Evolutionary conservation across 2,888 invertebrate species (phyloP), one percentile per base, ranked within the genome.

Genomic region (Tachina lurida): DNA sequence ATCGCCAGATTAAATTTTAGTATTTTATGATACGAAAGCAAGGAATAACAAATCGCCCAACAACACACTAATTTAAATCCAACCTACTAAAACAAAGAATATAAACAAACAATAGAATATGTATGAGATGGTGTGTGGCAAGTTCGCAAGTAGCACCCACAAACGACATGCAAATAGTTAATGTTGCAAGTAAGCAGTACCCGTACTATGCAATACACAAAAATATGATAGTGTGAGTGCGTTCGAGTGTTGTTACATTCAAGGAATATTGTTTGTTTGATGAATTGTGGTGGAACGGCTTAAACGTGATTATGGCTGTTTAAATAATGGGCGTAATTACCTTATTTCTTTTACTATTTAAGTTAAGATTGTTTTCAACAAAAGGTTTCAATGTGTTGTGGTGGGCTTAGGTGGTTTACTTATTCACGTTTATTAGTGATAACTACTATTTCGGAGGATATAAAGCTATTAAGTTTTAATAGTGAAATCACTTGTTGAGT

Each of bases 221-320:
- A 10, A 19, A 56, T 60, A 7, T 15, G 15, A 62, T 13, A 19
- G 17, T 65, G 12, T 45, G 13, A 5, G n/a, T 65, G 10, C 45
- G n/a, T 63, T 60, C 54, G 39, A 43, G 19, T 65, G 49, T 65
- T 62, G 62, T 22, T 70, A 71, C 80, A 68, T 80, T 80, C 85
- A 89, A 88, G 88, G 88, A 89, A 71, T 62, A 71, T 78, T 70
- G 78, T 78, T 90, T 89, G 89, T 88, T 87, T 89, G 91, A 91
- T 88, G 90, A 88, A 90, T 89, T 88, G 87, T 52, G 88, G 87
- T 81, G 62, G 86, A 79, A 84, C 62, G 73, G 76, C 75, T 83
- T 79, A 83, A 86, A 67, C 79, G 79, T 79, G 82, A 83, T 86
- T 83, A 79, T 83, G 82, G 83, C 54, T 71, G 71, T 79, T 86